These are phyloP conservation scores for Cephalopachus bancanus DNA, from an alignment of 2,797 vertebrate species.

Conservation along the genomic window DNA sequence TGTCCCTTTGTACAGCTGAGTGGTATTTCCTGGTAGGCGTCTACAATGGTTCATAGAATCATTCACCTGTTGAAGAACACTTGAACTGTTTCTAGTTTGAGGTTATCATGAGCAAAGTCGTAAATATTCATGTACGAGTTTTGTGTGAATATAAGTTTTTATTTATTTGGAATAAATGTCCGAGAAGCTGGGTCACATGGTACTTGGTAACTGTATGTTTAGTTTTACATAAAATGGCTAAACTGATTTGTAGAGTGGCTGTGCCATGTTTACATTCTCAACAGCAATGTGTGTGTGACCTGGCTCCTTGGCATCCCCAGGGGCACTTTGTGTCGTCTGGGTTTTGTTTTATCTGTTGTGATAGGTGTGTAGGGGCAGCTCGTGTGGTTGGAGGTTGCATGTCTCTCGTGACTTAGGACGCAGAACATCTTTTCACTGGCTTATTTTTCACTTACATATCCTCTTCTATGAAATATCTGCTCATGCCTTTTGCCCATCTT, in stretches of 20 bases:
- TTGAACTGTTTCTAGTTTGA: background rate
- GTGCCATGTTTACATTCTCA: background rate
- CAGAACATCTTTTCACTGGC: background rate
- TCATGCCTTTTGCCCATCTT: background rate
- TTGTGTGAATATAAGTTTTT: background rate
- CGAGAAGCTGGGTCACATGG: background rate
- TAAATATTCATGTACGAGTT: background rate
- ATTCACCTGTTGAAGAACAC: background rate
- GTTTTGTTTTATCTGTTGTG: background rate
- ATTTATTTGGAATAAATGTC: background rate
- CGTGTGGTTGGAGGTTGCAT: background rate
- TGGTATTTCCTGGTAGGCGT: background rate
- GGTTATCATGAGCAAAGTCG: background rate
- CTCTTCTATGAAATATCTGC: background rate
- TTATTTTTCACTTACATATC: background rate
- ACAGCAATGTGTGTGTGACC: background rate
- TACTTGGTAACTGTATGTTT: background rate
- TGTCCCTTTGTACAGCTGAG: background rate
- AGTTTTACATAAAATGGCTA: background rate
- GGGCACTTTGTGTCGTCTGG: background rate
- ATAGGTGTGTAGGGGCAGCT: background rate
- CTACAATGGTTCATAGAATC: background rate
- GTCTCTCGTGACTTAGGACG: background rate
- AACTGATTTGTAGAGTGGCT: background rate
- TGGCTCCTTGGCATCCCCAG: background rate